phyloP scores from a whole-genome alignment of 1,140 invertebrate species.

The Lysiphlebus fabarum region DNA sequence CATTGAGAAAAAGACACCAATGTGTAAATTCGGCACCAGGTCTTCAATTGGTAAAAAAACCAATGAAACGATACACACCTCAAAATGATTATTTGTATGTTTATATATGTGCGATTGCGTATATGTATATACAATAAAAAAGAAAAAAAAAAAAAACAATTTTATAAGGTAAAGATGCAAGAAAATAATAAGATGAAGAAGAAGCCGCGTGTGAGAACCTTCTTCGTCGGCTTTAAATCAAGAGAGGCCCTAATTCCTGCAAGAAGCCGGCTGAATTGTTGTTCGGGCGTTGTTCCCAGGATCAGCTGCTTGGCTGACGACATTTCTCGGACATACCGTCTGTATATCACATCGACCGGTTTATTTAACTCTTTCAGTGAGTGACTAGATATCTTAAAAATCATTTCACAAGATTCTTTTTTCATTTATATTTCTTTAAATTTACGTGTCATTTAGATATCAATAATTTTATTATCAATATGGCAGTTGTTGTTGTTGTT shows the following conservation, averaged over 20 bases:
- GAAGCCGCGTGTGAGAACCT: conserved; percentile 46
- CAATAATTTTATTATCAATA: too few species aligned
- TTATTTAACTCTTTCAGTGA: conserved; percentile 16
- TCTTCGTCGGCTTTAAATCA: conserved; percentile 50
- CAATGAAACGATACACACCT: neutral
- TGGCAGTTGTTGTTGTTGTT: too few species aligned
- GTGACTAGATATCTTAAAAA: neutral
- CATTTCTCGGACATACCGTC: conserved; percentile 50
- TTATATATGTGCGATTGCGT: too few species aligned
- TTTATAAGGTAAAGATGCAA: conserved; percentile 6
- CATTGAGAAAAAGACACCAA: conserved; percentile 4
- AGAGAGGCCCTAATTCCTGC: conserved; percentile 50
- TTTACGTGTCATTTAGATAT: too few species aligned
- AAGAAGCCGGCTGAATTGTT: conserved; percentile 38
- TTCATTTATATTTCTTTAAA: too few species aligned
- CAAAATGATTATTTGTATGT: too few species aligned
- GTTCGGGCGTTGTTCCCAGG: conserved; percentile 52
- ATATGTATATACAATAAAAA: neutral
- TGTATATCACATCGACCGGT: conserved; percentile 50
- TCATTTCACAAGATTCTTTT: neutral
- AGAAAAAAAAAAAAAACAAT: conserved; percentile 16
- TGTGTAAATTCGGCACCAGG: conserved; percentile 6
- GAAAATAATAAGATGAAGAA: conserved; percentile 13
- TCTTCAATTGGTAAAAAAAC: conserved; percentile 5
- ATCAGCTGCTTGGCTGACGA: conserved; percentile 53